Percentiles rank a stretch among this genome's conserved stretches.
These are phyloP conservation scores for Stegodyphus mimosarum DNA, from an alignment of 1,140 invertebrate species.

Conservation along the genomic window DNA sequence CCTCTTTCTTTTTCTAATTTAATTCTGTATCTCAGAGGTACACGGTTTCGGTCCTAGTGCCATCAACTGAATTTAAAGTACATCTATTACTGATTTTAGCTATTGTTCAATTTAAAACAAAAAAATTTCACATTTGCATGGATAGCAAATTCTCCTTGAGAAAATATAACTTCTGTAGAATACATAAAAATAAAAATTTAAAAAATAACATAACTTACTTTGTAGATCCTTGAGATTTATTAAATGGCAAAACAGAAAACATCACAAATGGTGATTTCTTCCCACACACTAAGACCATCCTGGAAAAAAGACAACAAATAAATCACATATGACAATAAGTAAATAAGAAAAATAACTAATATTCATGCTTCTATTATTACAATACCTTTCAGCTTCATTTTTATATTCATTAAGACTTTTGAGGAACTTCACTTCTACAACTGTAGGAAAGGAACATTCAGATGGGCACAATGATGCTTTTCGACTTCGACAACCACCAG, in stretches of 20 bases:
- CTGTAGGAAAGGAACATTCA: conserved; percentile 66
- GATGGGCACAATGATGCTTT: conserved; percentile 67
- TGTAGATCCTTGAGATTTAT: conserved; percentile 13
- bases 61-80: too few species aligned
- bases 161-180: background rate
- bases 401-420: conserved; percentile 68
- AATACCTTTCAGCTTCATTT: conserved; percentile 76
- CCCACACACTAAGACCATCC: conserved; percentile 40
- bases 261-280: conserved; percentile 37
- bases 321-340: background rate
- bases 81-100: too few species aligned
- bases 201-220: conserved; percentile 5
- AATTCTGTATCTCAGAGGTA: too few species aligned
- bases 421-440: conserved; percentile 71
- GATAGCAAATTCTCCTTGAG: background rate
- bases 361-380: background rate
- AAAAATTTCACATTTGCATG: too few species aligned
- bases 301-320: conserved; percentile 7
- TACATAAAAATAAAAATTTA: background rate
- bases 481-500: conserved; percentile 30
- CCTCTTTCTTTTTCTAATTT: too few species aligned
- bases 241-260: conserved; percentile 37
- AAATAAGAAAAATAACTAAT: background rate
- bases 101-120: too few species aligned
- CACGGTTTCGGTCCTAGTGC: too few species aligned